These are phyloP conservation scores for Drosophila flavopinicola DNA, from an alignment of 2,888 invertebrate genomes.

Conservation along the genomic window DNA sequence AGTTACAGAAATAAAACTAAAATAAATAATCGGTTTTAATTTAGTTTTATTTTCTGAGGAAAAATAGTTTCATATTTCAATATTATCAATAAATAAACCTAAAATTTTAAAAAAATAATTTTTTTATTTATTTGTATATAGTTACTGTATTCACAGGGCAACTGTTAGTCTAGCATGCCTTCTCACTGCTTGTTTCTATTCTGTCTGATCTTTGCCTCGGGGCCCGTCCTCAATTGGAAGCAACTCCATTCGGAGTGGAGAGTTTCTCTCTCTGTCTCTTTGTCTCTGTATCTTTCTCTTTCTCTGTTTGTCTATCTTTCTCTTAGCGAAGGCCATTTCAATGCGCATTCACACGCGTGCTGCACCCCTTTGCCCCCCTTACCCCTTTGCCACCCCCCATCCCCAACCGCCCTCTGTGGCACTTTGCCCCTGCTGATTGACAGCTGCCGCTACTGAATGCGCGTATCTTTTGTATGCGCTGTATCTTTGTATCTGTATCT, in stretches of 20 bases:
- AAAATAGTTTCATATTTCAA: too few species aligned
- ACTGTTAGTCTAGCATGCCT: background rate
- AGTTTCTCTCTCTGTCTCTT: background rate
- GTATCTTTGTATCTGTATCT: slow-evolving; percentile 14
- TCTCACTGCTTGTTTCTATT: background rate
- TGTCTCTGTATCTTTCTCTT: background rate
- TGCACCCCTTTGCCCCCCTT: slow-evolving; percentile 11
- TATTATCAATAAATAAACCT: too few species aligned
- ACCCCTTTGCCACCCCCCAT: background rate
- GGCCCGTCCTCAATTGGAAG: slow-evolving; percentile 9
- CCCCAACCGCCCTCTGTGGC: background rate
- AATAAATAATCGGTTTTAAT: background rate
- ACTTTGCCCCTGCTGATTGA: slow-evolving; percentile 13
- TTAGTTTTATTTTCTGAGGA: too few species aligned
- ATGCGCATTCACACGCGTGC: slow-evolving; percentile 32
- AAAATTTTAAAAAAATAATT: too few species aligned
- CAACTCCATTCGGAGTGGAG: slow-evolving; percentile 3
- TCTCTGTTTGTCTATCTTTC: background rate
- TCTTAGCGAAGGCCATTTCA: slow-evolving; percentile 26
- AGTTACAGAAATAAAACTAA: background rate
- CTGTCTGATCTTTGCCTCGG: slow-evolving; percentile 4
- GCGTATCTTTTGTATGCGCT: slow-evolving; percentile 26
- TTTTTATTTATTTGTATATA: background rate
- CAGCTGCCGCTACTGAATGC: slow-evolving; percentile 24
- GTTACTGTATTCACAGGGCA: too few species aligned